Conservation (phyloP, 2,888 invertebrate genomes). For the Tortrix viridana region DNA sequence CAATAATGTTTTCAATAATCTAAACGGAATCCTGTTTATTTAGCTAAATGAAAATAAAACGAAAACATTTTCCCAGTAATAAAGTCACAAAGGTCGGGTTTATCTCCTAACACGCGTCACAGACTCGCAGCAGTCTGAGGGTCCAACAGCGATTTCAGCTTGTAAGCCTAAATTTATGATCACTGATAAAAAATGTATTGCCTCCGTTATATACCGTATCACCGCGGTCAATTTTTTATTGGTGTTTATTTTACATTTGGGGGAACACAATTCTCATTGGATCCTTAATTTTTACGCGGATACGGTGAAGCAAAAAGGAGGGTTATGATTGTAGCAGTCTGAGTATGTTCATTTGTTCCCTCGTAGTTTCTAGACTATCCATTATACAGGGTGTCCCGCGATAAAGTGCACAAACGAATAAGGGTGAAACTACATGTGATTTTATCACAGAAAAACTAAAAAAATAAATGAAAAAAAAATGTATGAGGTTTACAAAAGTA, state of each 20-base stretch:
- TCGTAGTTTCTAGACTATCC: too few species aligned
- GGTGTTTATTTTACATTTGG: constrained; percentile 45
- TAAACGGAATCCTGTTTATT: constrained; percentile 2
- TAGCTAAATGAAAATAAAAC: constrained; percentile 25
- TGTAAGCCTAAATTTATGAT: constrained; percentile 78
- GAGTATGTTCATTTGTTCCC: too few species aligned
- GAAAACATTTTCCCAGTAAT: constrained; percentile 47
- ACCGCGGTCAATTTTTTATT: constrained; percentile 46
- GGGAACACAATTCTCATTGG: neutral
- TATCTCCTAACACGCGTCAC: constrained; percentile 59
- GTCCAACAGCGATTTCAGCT: constrained; percentile 64
- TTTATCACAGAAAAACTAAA: too few species aligned
- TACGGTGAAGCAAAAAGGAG: too few species aligned
- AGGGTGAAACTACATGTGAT: too few species aligned
- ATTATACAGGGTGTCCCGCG: too few species aligned
- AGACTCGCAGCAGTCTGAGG: constrained; percentile 50
- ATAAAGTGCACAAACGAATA: too few species aligned
- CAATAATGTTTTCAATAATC: constrained; percentile 3
- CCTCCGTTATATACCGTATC: constrained; percentile 59
- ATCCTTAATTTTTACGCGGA: too few species aligned
- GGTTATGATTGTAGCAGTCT: too few species aligned
- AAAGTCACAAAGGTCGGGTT: constrained; percentile 56
- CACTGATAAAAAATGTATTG: constrained; percentile 76
- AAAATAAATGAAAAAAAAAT: too few species aligned
- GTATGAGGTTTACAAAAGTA: too few species aligned